These are phyloP conservation scores for Campylomormyrus tamandua DNA, from an alignment of 2,113 vertebrate genomes.

Conservation along the genomic window DNA sequence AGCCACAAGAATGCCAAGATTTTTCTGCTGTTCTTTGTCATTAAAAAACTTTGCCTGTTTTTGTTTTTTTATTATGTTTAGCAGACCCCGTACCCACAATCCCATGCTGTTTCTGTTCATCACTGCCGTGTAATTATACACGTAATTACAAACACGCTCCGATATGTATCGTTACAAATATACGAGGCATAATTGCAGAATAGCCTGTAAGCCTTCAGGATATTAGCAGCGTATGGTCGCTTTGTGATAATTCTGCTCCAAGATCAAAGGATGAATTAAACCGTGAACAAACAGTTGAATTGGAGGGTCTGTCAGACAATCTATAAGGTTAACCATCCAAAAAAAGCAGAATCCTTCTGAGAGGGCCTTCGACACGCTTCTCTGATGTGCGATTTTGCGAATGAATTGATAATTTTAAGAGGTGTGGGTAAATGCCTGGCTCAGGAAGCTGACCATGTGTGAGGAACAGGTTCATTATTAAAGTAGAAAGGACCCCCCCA, in stretches of 20 bases:
- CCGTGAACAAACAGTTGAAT: not conserved
- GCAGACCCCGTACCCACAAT: not conserved
- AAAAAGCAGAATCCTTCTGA: not conserved
- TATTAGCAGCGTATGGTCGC: not conserved
- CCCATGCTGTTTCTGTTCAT: not conserved
- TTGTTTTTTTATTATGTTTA: not conserved
- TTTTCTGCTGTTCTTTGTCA: not conserved
- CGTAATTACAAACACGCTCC: not conserved
- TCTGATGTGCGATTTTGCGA: not conserved
- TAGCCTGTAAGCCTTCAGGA: not conserved
- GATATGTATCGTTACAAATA: not conserved
- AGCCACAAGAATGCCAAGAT: not conserved
- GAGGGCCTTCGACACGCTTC: not conserved
- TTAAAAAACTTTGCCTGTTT: not conserved
- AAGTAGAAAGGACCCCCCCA: not conserved
- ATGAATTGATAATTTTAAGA: not conserved
- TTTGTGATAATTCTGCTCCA: not conserved
- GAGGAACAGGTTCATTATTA: not conserved
- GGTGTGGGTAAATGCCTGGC: not conserved
- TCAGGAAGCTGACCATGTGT: not conserved
- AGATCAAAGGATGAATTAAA: not conserved
- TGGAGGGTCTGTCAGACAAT: not conserved
- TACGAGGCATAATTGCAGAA: not conserved
- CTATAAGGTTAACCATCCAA: not conserved
- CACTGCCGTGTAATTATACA: not conserved